Conservation (phyloP, 2,797 vertebrate species). For the Syncerus caffer region DNA sequence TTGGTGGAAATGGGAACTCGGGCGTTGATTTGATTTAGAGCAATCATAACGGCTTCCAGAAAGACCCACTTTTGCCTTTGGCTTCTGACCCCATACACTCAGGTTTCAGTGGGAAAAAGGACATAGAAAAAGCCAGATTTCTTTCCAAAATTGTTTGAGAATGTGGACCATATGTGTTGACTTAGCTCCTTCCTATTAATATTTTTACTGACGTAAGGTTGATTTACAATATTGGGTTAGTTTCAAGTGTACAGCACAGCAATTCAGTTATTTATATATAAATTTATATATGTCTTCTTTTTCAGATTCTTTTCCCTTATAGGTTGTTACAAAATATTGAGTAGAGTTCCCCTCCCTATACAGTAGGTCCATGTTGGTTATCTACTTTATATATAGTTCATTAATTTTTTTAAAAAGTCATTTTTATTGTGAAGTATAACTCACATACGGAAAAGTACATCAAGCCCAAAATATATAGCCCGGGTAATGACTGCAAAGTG, state of each 20-base stretch:
- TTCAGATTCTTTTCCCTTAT: neutral
- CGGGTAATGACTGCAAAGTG: neutral
- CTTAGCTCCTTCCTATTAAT: neutral
- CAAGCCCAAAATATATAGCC: neutral
- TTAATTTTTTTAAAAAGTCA: neutral
- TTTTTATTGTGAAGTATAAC: neutral
- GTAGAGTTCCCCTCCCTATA: neutral
- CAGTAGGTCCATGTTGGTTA: neutral
- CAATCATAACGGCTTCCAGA: neutral
- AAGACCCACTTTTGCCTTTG: neutral
- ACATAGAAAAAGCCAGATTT: neutral
- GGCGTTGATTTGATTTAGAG: neutral
- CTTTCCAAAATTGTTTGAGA: neutral
- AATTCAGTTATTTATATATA: neutral
- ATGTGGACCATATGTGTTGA: neutral
- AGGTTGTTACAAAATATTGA: neutral
- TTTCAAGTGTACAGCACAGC: neutral
- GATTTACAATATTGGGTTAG: neutral
- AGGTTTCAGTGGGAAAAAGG: neutral
- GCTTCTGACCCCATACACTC: neutral
- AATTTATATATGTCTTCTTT: neutral
- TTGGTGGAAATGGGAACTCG: neutral
- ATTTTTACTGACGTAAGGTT: neutral
- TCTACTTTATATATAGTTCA: neutral
- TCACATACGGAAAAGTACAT: neutral